Conservation (phyloP, 2,797 vertebrate species). For the Danio tinwini region DNA sequence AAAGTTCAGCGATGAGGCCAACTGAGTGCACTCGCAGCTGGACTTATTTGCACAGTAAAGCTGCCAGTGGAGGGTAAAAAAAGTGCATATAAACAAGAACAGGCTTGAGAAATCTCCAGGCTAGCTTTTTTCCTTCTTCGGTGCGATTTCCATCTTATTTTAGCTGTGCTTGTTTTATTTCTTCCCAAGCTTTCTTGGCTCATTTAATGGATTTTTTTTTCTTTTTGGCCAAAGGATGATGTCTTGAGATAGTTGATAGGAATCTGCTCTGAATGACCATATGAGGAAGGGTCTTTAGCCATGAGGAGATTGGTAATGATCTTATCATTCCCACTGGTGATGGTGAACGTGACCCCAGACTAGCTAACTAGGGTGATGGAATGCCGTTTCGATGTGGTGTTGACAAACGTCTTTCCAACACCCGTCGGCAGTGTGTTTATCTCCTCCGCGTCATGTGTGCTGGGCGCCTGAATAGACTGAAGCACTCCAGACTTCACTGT, state of each 20-base stretch:
- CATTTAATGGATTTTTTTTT: slow-evolving; percentile 10
- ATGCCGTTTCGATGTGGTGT: slow-evolving; percentile 25
- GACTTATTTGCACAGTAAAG: slow-evolving; percentile 57
- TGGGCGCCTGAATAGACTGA: background rate
- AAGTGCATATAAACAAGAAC: slow-evolving; percentile 45
- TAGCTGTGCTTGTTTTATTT: slow-evolving; percentile 4
- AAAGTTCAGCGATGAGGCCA: slow-evolving; percentile 47
- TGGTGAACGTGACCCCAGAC: slow-evolving; percentile 10
- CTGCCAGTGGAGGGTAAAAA: slow-evolving; percentile 47
- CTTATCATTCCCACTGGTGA: slow-evolving; percentile 45
- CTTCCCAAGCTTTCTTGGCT: slow-evolving; percentile 25
- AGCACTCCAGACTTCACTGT: slow-evolving; percentile 16
- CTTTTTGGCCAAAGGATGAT: slow-evolving; percentile 23
- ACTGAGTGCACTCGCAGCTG: slow-evolving; percentile 33
- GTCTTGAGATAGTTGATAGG: slow-evolving; percentile 31
- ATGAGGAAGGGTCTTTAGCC: slow-evolving; percentile 30
- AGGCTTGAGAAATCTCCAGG: slow-evolving; percentile 50
- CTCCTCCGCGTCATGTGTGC: background rate
- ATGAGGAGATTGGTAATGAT: slow-evolving; percentile 29
- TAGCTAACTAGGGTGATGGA: slow-evolving; percentile 19
- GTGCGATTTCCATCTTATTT: slow-evolving; percentile 46
- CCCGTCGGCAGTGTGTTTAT: slow-evolving; percentile 29
- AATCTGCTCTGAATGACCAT: slow-evolving; percentile 34
- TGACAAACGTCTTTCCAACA: slow-evolving; percentile 39
- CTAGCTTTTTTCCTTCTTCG: slow-evolving; percentile 63